Evolutionary conservation across 2,797 vertebrate genomes (phyloP).

Genomic region (Chloroceryle amazona): DNA sequence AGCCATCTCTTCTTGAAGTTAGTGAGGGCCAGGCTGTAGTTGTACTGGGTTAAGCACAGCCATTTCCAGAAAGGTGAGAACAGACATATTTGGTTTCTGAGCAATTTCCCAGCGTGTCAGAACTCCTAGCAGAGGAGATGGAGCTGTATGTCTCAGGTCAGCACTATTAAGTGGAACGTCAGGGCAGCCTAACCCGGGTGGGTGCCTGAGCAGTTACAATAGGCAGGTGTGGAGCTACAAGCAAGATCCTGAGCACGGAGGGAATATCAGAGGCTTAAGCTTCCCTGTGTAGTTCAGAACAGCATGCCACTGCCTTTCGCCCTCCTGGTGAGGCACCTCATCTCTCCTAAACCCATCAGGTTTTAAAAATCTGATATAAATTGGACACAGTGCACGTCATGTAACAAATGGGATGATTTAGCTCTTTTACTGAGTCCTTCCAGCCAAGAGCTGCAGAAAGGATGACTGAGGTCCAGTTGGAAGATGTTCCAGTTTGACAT

Average conservation of each 20-base stretch:
- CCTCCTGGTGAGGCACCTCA: background rate
- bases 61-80: background rate
- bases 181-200: background rate
- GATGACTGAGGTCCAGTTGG: conserved; percentile 32
- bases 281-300: background rate
- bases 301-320: background rate
- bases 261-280: background rate
- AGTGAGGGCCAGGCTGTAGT: background rate
- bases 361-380: background rate
- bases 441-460: conserved; percentile 14
- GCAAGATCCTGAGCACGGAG: background rate
- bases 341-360: background rate
- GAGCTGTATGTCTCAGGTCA: background rate
- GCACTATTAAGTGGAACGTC: background rate
- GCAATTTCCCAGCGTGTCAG: background rate
- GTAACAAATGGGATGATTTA: conserved; percentile 27
- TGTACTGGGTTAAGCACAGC: background rate
- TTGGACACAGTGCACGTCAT: background rate
- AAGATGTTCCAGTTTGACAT: conserved; percentile 42
- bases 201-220: background rate
- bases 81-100: background rate
- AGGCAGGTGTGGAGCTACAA: background rate
- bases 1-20: background rate
- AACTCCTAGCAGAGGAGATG: background rate
- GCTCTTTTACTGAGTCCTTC: conserved; percentile 3